Conservation (phyloP, 2,888 invertebrate species). For the Erynnis tages region DNA sequence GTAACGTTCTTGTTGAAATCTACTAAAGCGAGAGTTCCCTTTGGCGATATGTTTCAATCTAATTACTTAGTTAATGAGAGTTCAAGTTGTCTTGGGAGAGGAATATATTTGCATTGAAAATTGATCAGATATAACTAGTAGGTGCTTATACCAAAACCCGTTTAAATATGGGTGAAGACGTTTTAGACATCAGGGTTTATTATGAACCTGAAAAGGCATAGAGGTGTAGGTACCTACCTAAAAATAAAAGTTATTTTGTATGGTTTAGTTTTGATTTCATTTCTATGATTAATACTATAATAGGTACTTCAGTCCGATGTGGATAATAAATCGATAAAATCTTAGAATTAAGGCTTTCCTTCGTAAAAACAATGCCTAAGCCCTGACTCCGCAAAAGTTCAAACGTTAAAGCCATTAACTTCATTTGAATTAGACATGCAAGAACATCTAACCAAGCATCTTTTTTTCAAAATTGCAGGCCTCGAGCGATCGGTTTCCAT, state of each 20-base stretch:
- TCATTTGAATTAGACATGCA: constrained; percentile 18
- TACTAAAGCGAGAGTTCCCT: background rate
- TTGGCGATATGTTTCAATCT: constrained; percentile 1
- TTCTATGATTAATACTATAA: too few species aligned
- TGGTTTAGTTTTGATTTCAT: too few species aligned
- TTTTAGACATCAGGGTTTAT: too few species aligned
- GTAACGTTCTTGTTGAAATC: constrained; percentile 5
- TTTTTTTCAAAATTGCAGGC: constrained; percentile 22
- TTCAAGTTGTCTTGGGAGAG: background rate
- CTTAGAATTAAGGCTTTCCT: too few species aligned
- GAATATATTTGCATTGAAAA: background rate
- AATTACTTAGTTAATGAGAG: constrained; percentile 3
- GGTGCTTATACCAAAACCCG: background rate
- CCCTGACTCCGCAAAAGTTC: too few species aligned
- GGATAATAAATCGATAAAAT: too few species aligned
- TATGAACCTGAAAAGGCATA: too few species aligned
- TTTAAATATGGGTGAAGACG: too few species aligned
- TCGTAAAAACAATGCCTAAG: too few species aligned
- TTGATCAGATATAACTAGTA: background rate
- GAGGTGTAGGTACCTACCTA: too few species aligned
- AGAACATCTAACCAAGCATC: background rate
- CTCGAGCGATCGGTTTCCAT: constrained; percentile 17
- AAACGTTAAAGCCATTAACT: background rate
- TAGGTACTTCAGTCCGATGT: too few species aligned
- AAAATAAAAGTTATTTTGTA: too few species aligned